Percentiles rank a stretch among this genome's conserved stretches.
Conservation (phyloP, 2,113 vertebrate genomes). For the Cyanistes caeruleus region DNA sequence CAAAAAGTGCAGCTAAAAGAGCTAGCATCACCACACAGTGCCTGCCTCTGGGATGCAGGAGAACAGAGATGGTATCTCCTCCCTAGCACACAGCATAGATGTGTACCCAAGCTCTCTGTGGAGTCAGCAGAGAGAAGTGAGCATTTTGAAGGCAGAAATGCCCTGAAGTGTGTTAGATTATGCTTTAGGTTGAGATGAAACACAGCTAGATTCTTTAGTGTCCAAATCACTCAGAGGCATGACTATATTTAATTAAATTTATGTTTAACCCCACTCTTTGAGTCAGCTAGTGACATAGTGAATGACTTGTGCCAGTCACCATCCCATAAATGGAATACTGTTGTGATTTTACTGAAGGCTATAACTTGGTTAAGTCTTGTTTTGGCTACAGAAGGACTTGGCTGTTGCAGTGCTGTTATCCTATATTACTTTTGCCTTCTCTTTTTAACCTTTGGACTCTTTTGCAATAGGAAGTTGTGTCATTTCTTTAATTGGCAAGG, state of each 20-base stretch:
- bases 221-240: background rate
- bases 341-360: background rate
- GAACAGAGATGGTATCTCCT: background rate
- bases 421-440: background rate
- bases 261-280: background rate
- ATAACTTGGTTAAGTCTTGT: background rate
- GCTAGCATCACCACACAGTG: background rate
- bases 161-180: background rate
- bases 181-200: background rate
- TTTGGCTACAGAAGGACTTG: background rate
- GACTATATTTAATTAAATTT: background rate
- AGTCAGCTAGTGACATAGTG: background rate
- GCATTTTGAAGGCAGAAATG: background rate
- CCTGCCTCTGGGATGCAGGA: background rate
- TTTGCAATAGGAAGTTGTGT: constrained; percentile 31
- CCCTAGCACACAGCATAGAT: background rate
- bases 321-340: background rate
- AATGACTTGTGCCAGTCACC: background rate
- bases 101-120: background rate
- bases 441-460: constrained; percentile 25
- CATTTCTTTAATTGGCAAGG: constrained; percentile 24
- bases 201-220: background rate
- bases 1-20: background rate
- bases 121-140: background rate
- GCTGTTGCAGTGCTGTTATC: background rate